Evolutionary conservation across 2,797 vertebrate genomes (phyloP), one percentile per base, ranked within the genome.

Genomic region (Onychomys torridus): DNA sequence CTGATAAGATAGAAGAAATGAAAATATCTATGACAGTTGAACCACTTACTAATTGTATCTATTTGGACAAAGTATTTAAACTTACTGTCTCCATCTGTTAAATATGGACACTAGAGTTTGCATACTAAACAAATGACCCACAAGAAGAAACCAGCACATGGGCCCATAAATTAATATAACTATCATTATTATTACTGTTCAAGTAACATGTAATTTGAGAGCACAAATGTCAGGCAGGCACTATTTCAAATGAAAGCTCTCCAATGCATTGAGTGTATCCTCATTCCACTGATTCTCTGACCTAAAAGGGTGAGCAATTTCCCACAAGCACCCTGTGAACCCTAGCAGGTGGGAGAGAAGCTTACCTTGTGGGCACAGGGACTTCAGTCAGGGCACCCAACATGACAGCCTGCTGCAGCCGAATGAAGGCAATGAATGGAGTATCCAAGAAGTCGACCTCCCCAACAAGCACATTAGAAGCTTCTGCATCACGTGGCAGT

Each of bases 361-460:
- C 97, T 97, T 98, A 99, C 99, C 99, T 99, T 55, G 99, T 99
- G 78, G 99, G 99, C 76, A 99, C 99, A 0, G 99, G 99, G 89
- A 99, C 99, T 98, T 99, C 99, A 0, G 99, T 99, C 76, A 99
- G 98, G 59, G 99, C 99, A 65, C 99, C 99, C 98, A 99, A 98
- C 99, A 99, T 99, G 97, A 99, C 99, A 0, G 99, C 99, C 97
- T 99, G 99, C 98, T 99, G 99, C 93, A 99, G 98, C 71, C 99
- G 99, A 40, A 99, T 99, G 29, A 99, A 99, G 96, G 99, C 99
- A 97, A 99, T 99, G 97, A 99, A 99, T 0, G 99, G 99, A 0
- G 97, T 55, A 69, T 99, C 99, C 98, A 99, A 98, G 98, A 99
- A 99, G 97, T 99, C 99, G 3, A 99, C 99, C 97, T 99, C 99